Evolutionary conservation across 2,888 invertebrate genomes (phyloP), one percentile per base, ranked within the genome.

Genomic region (Hydropsyche betteni): DNA sequence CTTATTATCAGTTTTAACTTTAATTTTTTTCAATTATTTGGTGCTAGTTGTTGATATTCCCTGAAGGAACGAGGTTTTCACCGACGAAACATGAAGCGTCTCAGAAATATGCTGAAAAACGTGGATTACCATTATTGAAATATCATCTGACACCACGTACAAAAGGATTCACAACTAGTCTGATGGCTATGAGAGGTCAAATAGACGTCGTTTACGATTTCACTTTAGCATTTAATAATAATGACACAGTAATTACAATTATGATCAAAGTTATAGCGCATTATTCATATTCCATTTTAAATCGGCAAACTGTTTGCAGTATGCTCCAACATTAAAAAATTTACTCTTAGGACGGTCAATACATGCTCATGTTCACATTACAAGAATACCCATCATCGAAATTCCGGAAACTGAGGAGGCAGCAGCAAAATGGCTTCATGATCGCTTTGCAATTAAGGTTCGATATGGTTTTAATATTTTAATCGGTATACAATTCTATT

Each of bases 11-110:
- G 16, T 58, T 68, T 38, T 12, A 69, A 69, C 52, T n/a, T n/a
- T n/a, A n/a, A 58, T 34, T n/a, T 68, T 58, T 75, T 64, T 44
- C 5, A 53, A 14, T 53, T 6, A 53, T 53, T 12, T 75, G 74
- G 76, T 86, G 87, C 53, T 82, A 96, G 95, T 86, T 98, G 78
- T 84, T 97, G 72, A 84, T 98, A 78, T 97, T 95, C 82, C 95
- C 97, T 0, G 98, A 98, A 86, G 98, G 98, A 8, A 98, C 98
- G 0, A 89, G 98, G 73, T 97, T 96, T 82, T 97, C 97, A 0
- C 86, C 89, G 68, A 91, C 90, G 80, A 98, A 98, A 83, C 95
- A 96, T 82, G 91, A 92, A 84, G 93, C 93, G 0, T 96, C 97
- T 75, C 87, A 95, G 81, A 93, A 94, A 82, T 96, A 97, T 83